Percentiles rank a stretch among this genome's conserved stretches.
These are phyloP conservation scores for Acanthis flammea DNA, from an alignment of 2,797 vertebrate species.

Conservation along the genomic window DNA sequence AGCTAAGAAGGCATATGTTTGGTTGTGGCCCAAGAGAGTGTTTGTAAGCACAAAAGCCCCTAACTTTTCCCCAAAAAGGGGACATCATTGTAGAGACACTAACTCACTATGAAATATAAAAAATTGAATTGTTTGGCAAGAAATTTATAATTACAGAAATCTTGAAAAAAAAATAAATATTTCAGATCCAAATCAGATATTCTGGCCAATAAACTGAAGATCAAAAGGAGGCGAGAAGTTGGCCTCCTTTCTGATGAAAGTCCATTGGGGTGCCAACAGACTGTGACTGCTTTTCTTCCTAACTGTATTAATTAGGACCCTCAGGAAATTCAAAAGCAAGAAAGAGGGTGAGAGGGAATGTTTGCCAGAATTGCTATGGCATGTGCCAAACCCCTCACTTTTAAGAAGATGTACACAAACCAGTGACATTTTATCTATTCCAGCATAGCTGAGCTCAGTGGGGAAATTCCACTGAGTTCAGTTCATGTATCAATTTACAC, in stretches of 20 bases:
- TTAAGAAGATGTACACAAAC: background rate
- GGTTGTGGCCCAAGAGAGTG: background rate
- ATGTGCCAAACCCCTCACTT: background rate
- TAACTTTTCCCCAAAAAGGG: background rate
- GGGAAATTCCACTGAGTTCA: conserved; percentile 20
- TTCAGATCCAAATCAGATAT: conserved; percentile 2
- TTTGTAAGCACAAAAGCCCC: background rate
- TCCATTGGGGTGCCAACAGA: background rate
- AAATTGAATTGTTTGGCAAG: background rate
- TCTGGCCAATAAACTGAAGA: background rate
- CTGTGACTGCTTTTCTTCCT: conserved; percentile 1
- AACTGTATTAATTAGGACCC: conserved; percentile 41
- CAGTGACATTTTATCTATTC: conserved; percentile 3
- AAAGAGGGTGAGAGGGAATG: background rate
- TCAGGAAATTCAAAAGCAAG: conserved; percentile 22
- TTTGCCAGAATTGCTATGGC: background rate
- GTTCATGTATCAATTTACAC: conserved; percentile 24
- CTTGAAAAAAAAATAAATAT: background rate
- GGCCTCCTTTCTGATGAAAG: background rate
- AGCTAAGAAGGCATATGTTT: background rate
- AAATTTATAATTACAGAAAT: background rate
- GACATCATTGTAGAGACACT: background rate
- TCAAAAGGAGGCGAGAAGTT: background rate
- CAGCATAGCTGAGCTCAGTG: background rate
- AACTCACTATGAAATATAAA: background rate